Base-by-base conservation (phyloP, 2,888 invertebrate species). In the Lysandra bellargus region DNA sequence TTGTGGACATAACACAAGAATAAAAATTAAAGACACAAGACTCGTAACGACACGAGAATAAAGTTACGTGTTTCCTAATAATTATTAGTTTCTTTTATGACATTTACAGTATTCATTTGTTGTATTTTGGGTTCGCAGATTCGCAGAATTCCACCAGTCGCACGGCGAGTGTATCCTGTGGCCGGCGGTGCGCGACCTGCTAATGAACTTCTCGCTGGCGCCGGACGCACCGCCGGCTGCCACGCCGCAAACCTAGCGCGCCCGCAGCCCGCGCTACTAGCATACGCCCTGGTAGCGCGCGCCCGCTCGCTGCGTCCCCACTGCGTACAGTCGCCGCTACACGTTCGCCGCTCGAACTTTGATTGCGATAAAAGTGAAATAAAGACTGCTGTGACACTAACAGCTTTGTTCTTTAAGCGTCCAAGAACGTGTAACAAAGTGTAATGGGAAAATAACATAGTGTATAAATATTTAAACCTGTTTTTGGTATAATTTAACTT, bases 131-230 rank as follows among this genome's bases (percentile, higher is more conserved):
- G n/a, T 79, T 40, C 60, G 1, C 86, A 95, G 96, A 83, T 98
- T 97, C 88, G 96, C 96, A 79, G 98, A 98, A 86, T 97, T 96
- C 88, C 96, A 96, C 83, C 95, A 95, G 93, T 84, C 85, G 95
- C 98, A 92, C 97, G 97, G 95, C 95, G 98, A 99, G 87, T 99
- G 99, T 89, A 98, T 98, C 23, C 96, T 99, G 79, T 98, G 97
- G 91, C 98, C 98, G 53, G 98, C 98, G 33, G 97, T 99, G 77
- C 96, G 98, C 82, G 98, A 99, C 92, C 94, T 99, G 80, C 92
- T 99, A 79, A 96, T 97, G 64, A 98, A 98, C 95, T 96, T 99
- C 85, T 96, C 96, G 73, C 91, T 98, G 82, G 98, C 98, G 77
- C 96, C 97, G 53, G 98, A 98, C 87, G 96, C 96, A 80, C 96